Evolutionary conservation across 2,113 vertebrate genomes (phyloP), one percentile per base, ranked within the genome.

Genomic region (Phodopus roborovskii): DNA sequence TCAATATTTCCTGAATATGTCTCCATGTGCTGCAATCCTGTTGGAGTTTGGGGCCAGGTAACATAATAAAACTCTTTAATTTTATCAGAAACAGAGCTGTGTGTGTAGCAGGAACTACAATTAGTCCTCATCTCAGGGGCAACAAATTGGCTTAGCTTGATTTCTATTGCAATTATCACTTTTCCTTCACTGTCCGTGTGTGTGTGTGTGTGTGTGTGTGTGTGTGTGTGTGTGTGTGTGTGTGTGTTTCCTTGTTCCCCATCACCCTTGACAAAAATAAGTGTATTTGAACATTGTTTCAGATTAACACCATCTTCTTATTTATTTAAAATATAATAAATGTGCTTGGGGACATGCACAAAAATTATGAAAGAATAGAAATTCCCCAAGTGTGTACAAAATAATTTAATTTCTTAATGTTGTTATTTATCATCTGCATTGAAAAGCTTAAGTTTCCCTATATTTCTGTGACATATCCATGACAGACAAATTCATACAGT

Each of bases 291-390:
- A 74, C 22, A 77, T 77, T 83, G 4, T 4, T 71, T 95, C 86
- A 71, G 17, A 53, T 79, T 70, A 92, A 28, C 33, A 66, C 36
- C 20, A 17, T 26, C 30, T 4, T 68, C 87, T 91, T 30, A 73
- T 45, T 88, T 70, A 90, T 81, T 87, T 58, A 89, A 91, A 87
- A 90, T 16, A 42, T 82, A 92, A 86, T 48, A 81, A 62, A 84
- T 56, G 56, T 90, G 68, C 83, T 73, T 19, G 68, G 60, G 42
- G 10, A 36, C 79, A 26, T 36, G 5, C 13, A 64, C 12, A 42
- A 53, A 12, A 84, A 24, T 24, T 33, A 84, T 75, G 56, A 96
- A 94, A 92, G 39, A 90, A 92, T 78, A 70, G 26, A 88, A 97
- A 88, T 85, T 60, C 53, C 24, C 42, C 62, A 60, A 75, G 8